These are phyloP conservation scores for Carterocephalus palaemon DNA, from an alignment of 2,888 invertebrate species.

Conservation along the genomic window DNA sequence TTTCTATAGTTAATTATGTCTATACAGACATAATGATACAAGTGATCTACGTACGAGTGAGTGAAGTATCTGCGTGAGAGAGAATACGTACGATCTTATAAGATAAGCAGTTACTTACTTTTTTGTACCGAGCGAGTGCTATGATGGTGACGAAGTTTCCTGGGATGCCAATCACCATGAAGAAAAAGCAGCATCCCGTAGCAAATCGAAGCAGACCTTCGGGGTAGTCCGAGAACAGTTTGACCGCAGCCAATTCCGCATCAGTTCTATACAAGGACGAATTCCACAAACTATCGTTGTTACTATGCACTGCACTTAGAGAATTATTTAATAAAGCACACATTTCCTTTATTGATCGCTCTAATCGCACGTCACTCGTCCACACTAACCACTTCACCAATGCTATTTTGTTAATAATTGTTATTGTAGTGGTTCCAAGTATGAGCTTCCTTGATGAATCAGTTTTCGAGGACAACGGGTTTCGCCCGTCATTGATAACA, in stretches of 20 bases:
- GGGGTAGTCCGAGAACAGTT: slow-evolving; percentile 84
- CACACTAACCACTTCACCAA: slow-evolving; percentile 51
- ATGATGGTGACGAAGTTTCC: slow-evolving; percentile 88
- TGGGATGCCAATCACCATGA: slow-evolving; percentile 87
- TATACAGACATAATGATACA: too few relatives aligned
- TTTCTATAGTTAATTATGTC: too few relatives aligned
- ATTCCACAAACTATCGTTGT: slow-evolving; percentile 29
- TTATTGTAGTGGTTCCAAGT: slow-evolving; percentile 44
- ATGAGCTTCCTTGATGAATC: slow-evolving; percentile 64
- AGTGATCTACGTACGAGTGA: too few relatives aligned
- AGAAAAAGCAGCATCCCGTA: slow-evolving; percentile 83
- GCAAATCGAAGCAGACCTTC: slow-evolving; percentile 83
- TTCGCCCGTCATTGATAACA: slow-evolving; percentile 45
- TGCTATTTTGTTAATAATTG: slow-evolving; percentile 44
- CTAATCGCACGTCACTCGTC: slow-evolving; percentile 38
- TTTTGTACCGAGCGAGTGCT: slow-evolving; percentile 85
- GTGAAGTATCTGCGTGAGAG: too few relatives aligned
- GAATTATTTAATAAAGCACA: slow-evolving; percentile 37
- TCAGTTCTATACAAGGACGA: slow-evolving; percentile 33
- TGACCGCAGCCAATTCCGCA: slow-evolving; percentile 50
- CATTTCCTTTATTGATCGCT: slow-evolving; percentile 13
- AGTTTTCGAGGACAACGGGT: slow-evolving; percentile 47
- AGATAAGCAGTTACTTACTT: slow-evolving; percentile 72
- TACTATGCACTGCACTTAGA: slow-evolving; percentile 25
- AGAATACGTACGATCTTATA: too few relatives aligned